Conservation (phyloP, 2,797 vertebrate species). For the Pangasius sanitwongsei region DNA sequence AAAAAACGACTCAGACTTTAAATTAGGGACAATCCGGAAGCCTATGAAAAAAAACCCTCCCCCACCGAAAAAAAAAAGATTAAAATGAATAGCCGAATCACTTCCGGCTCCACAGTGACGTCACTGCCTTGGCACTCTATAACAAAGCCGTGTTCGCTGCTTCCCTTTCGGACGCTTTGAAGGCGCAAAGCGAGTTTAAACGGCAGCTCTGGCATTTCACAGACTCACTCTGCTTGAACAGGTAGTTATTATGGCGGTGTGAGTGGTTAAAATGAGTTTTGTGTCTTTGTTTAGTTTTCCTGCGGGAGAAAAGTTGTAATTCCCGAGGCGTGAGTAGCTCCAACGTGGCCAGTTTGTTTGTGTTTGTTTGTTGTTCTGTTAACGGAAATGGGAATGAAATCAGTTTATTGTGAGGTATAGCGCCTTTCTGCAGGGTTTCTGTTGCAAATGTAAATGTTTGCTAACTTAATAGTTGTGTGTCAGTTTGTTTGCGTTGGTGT, state of each 20-base stretch:
- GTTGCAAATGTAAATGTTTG: no score
- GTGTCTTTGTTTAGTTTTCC: background rate
- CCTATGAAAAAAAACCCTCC: background rate
- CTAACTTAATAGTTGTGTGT: background rate
- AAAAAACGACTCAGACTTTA: background rate
- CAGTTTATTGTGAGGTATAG: fast-evolving
- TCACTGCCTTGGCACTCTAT: background rate
- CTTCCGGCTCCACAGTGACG: slow-evolving; percentile 14
- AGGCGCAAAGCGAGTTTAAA: background rate
- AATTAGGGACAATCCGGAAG: background rate
- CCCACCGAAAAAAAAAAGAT: background rate
- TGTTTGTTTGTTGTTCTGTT: slow-evolving; percentile 20
- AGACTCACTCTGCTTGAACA: background rate
- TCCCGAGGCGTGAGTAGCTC: background rate
- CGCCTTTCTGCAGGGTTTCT: background rate
- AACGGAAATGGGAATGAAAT: background rate
- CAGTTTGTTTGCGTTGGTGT: background rate
- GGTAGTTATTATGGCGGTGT: background rate
- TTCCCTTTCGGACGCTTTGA: background rate
- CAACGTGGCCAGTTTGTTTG: slow-evolving; percentile 52
- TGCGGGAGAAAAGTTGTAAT: background rate
- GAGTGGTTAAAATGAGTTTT: background rate
- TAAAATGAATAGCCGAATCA: background rate
- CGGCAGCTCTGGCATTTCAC: background rate
- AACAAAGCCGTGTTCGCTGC: slow-evolving; percentile 22